Evolutionary conservation across 2,888 invertebrate genomes (phyloP), one percentile per base, ranked within the genome.

Genomic region (Eutolmus rufibarbis): DNA sequence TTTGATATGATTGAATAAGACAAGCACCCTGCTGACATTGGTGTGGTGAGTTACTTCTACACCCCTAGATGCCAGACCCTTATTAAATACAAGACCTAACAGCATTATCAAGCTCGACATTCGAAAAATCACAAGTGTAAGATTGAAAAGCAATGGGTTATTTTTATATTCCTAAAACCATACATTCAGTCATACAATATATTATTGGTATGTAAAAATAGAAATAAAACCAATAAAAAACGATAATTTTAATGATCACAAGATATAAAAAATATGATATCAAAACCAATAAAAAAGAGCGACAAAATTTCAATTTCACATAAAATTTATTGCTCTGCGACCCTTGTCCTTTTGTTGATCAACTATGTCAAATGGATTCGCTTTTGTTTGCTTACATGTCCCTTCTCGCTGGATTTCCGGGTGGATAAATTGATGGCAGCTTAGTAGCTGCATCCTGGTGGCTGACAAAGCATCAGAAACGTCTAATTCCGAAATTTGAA

Each of bases 401-500:
- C 79, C 79, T 79, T 51, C 66, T 66, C 28, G 23, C 14, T 79
- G 14, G 51, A 51, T 79, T 23, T n/a, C n/a, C 46, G 31, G 43
- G 9, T 51, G 28, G 79, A 28, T 46, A 79, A 79, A 56, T 51
- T 79, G 79, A 46, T 40, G 28, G 79, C 31, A 31, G 31, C 31
- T 79, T 14, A 79, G 79, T 79, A 79, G 51, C 12, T 66, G 66
- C 79, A 79, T 79, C 79, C 51, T 66, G 66, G 23, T 28, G 28
- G 28, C 31, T n/a, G 23, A 23, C 14, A 87, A 84, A 86, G 86
- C 78, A 85, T 86, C 87, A 87, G 51, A 87, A 87, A 85, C 34
- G n/a, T 31, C 76, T 87, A 87, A 87, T 87, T 86, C 87, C 23
- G 66, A 87, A 87, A 87, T 87, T 87, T 87, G 87, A 85, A 87